Evolutionary conservation across 2,797 vertebrate species (phyloP), one percentile per base, ranked within the genome.

Genomic region (Karalla daura): DNA sequence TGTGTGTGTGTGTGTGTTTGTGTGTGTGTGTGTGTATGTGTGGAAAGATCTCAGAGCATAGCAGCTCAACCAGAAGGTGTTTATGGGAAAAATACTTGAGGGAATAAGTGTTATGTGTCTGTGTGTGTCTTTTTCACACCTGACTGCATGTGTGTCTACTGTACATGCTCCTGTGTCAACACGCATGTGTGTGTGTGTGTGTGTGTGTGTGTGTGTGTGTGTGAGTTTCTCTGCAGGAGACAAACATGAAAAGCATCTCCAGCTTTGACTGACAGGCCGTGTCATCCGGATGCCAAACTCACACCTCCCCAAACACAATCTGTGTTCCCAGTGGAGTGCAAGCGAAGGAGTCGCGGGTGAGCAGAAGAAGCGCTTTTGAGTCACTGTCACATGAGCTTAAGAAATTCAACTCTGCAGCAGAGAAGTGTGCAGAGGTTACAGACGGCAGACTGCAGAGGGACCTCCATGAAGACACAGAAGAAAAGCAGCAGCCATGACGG

Each of bases 241-340:
- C 41, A 15, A 11, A 53, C 61, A 56, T 10, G 20, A 46, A 62
- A 67, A 24, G 30, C 44, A 5, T 36, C 47, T 65, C 5, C 24
- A 13, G 33, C 51, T 69, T 47, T 74, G 70, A 81, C 28, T 70
- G 76, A 70, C 62, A 52, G 45, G 55, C 10, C 23, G 10, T 56
- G 70, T 39, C 53, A 52, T 51, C 49, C 21, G 3, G 35, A 45
- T 20, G 47, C 43, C 44, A 30, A 46, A 44, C 44, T 69, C 63
- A 49, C 1, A 2, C 23, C 51, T 37, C 51, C 30, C 24, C 3
- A 10, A 47, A 44, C 56, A 17, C 46, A 46, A 28, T n/a, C 36
- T 50, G 24, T 10, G 51, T 45, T 55, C 52, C 46, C 64, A 17
- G 53, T 35, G 43, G 62, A 43, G 5, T 1, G 14, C 28, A 14